Base-by-base conservation (phyloP, 2,888 invertebrate species). In the Limenitis camilla region DNA sequence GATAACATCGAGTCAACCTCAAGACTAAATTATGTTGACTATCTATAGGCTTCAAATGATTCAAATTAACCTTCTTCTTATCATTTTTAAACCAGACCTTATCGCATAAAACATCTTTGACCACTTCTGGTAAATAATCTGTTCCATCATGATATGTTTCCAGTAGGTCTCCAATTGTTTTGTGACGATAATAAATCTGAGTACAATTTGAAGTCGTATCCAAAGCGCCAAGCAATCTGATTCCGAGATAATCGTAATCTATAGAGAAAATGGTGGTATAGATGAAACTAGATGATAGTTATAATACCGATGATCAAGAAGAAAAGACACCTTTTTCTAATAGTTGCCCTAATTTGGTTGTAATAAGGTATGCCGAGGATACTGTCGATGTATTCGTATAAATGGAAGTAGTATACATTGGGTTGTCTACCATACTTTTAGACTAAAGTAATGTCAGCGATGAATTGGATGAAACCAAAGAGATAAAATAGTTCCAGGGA, bases 191-290 rank as follows among this genome's bases (percentile, higher is more conserved):
- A n/a, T n/a, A n/a, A n/a, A n/a, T n/a, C n/a, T n/a, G n/a, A n/a
- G n/a, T n/a, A n/a, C n/a, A n/a, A n/a, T n/a, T n/a, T n/a, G n/a
- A n/a, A n/a, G n/a, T n/a, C n/a, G n/a, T n/a, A n/a, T n/a, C n/a
- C n/a, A n/a, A n/a, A n/a, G n/a, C n/a, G n/a, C n/a, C n/a, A 5
- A 63, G 27, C 5, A 52, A 40, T 42, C 49, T 54, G 5, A 62
- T 39, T 2, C 43, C 7, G 11, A 54, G 49, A 31, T 55, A 58
- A 1, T 57, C 32, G 36, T 59, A 55, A 10, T 57, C 58, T 1
- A 59, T 32, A 3, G 45, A 27, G 10, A 49, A 58, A 1, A 53
- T 43, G 0, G 44, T 57, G 0, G 55, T 6, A 1, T 27, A 5
- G 7, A 47, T 7, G 54, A 52, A 61, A 8, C 52, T 44, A 19